phyloP scores from a whole-genome alignment of 2,888 invertebrate species.

The Torymus texanus region DNA sequence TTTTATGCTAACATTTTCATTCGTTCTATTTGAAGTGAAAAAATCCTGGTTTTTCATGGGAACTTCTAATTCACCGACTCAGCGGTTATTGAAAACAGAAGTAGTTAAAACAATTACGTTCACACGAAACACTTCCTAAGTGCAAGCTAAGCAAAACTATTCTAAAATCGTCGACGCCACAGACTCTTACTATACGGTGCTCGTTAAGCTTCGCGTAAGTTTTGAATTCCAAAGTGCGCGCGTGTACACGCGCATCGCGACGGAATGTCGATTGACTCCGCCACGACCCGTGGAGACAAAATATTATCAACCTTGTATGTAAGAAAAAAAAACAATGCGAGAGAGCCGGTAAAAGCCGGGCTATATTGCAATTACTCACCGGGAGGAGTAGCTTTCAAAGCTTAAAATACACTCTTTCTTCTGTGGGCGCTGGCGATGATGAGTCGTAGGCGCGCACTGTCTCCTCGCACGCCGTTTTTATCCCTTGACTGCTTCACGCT shows the following conservation, averaged over 20 bases:
- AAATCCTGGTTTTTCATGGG: no score
- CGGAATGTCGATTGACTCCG: conserved; percentile 53
- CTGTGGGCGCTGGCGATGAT: neutral
- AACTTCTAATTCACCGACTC: no score
- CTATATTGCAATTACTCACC: conserved; percentile 53
- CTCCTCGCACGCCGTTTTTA: neutral
- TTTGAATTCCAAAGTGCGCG: neutral
- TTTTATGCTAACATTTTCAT: no score
- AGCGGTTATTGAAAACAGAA: no score
- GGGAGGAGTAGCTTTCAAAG: conserved; percentile 54
- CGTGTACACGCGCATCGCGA: neutral
- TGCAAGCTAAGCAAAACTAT: no score
- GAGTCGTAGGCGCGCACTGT: no score
- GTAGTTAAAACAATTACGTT: no score
- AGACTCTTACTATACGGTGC: no score
- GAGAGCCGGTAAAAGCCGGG: conserved; percentile 18
- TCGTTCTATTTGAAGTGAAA: no score
- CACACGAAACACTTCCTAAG: no score
- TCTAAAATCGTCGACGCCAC: no score
- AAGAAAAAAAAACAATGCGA: conserved; percentile 8
- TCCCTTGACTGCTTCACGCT: neutral
- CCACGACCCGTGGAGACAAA: conserved; percentile 54
- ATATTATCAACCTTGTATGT: conserved; percentile 54
- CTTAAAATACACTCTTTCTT: conserved; percentile 56
- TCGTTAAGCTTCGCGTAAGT: neutral